These are phyloP conservation scores for Melanotaenia maccullochi DNA, from an alignment of 2,797 vertebrate genomes.

Conservation along the genomic window DNA sequence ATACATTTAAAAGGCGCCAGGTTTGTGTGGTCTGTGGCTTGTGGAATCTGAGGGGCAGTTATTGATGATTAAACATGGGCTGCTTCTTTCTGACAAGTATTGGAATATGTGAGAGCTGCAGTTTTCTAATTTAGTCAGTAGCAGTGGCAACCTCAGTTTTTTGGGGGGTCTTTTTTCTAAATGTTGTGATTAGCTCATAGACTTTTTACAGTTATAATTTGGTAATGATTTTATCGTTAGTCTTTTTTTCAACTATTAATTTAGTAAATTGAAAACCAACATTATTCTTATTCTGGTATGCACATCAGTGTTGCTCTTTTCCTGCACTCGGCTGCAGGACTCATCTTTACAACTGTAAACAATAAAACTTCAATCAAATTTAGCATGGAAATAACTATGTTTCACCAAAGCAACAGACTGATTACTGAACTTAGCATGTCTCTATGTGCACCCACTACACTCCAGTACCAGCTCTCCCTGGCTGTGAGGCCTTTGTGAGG, in stretches of 20 bases:
- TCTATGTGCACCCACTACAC: background rate
- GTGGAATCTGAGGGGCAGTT: slow-evolving; percentile 35
- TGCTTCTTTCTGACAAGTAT: slow-evolving; percentile 16
- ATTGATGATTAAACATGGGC: slow-evolving; percentile 16
- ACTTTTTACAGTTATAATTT: background rate
- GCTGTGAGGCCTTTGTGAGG: background rate
- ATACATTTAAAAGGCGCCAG: slow-evolving; percentile 49
- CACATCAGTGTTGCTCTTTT: background rate
- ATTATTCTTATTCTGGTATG: too few species aligned
- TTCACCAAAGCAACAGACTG: background rate
- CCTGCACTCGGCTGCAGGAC: background rate
- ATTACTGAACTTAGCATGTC: slow-evolving; percentile 11
- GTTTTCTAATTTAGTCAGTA: background rate
- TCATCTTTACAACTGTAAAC: slow-evolving; percentile 1
- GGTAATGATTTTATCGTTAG: too few species aligned
- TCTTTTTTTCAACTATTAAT: too few species aligned
- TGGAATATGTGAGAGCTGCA: background rate
- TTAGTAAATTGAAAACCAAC: too few species aligned
- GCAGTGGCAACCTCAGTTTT: background rate
- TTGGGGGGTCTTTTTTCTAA: background rate
- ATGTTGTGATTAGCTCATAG: background rate
- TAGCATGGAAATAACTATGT: slow-evolving; percentile 14
- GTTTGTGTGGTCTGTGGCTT: slow-evolving; percentile 44
- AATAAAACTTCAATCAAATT: slow-evolving; percentile 6
- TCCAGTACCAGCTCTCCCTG: background rate